Evolutionary conservation across 2,888 invertebrate genomes (phyloP).

Genomic region (Sceliomorpha sp.): DNA sequence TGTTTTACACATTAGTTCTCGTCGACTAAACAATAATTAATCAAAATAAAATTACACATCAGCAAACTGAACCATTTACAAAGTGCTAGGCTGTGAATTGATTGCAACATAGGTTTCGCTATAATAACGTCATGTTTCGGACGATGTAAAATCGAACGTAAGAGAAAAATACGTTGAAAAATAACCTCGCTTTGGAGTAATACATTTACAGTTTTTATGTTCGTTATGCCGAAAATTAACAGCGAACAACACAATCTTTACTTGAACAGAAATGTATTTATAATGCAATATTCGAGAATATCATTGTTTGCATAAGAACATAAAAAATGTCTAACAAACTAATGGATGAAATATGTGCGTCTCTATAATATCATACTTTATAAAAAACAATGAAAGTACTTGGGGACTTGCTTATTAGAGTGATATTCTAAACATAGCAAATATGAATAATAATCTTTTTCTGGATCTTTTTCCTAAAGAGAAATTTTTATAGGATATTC

Average conservation of each 20-base stretch:
- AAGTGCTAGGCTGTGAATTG: neutral
- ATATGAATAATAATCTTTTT: too few relatives aligned
- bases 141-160: neutral
- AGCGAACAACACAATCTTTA: constrained; percentile 7
- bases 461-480: too few relatives aligned
- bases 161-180: constrained; percentile 17
- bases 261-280: constrained; percentile 6
- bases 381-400: too few relatives aligned
- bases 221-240: too few relatives aligned
- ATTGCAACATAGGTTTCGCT: constrained; percentile 2
- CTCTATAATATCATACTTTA: too few relatives aligned
- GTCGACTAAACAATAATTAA: constrained; percentile 14
- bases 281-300: constrained; percentile 3
- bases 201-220: too few relatives aligned
- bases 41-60: constrained; percentile 1
- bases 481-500: too few relatives aligned
- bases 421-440: too few relatives aligned
- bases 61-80: neutral
- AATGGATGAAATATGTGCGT: too few relatives aligned
- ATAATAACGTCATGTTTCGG: constrained; percentile 6
- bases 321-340: constrained; percentile 2
- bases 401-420: too few relatives aligned
- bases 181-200: too few relatives aligned
- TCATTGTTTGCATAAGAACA: constrained; percentile 1
- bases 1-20: constrained; percentile 3